phyloP scores from a whole-genome alignment of 2,797 vertebrate species.

The Pseudochromis fuscus region DNA sequence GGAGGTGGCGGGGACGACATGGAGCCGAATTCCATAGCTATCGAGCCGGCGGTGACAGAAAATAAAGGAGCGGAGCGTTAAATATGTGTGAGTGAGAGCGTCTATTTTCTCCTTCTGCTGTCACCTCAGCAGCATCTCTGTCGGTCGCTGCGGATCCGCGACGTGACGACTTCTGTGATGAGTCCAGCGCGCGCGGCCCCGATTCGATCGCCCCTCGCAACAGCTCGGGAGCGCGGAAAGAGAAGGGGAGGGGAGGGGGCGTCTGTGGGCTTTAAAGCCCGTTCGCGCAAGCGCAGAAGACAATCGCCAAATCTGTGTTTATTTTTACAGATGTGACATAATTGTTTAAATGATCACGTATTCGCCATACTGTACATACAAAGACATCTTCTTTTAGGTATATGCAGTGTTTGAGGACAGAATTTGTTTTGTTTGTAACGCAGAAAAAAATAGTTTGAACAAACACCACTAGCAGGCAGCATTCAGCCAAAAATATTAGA shows the following conservation, averaged over 20 bases:
- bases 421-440: constrained; percentile 32
- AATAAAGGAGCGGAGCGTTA: constrained; percentile 8
- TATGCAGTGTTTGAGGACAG: neutral
- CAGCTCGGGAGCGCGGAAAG: constrained; percentile 76
- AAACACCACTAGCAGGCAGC: constrained; percentile 41
- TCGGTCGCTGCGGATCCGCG: constrained; percentile 85
- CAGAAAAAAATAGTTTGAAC: constrained; percentile 7
- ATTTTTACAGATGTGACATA: neutral
- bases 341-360: too few species aligned
- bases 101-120: constrained; percentile 74
- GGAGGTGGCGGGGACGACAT: constrained; percentile 60
- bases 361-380: too few species aligned
- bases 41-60: constrained; percentile 6
- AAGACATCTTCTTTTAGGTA: too few species aligned
- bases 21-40: constrained; percentile 68
- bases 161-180: constrained; percentile 77
- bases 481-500: neutral
- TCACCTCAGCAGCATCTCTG: constrained; percentile 82
- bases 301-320: neutral
- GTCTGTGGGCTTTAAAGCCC: constrained; percentile 61
- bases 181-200: constrained; percentile 81
- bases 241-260: neutral
- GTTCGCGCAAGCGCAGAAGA: constrained; percentile 42
- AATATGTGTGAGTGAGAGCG: constrained; percentile 33
- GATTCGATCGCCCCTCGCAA: constrained; percentile 85